phyloP scores from a whole-genome alignment of 2,797 vertebrate species.

The Prionace glauca region DNA sequence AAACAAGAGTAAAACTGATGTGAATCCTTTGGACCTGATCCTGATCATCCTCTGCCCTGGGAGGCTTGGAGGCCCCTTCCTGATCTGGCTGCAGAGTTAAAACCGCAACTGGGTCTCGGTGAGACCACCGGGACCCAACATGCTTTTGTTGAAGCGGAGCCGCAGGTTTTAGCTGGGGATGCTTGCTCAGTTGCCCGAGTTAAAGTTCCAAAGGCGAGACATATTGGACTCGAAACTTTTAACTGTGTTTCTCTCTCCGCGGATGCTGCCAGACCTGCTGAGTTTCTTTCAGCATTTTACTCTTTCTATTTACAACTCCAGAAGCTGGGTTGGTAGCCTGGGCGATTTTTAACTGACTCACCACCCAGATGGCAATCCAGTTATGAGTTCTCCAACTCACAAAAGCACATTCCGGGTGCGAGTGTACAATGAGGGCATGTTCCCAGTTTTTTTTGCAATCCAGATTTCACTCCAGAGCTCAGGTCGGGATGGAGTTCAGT shows the following conservation, averaged over 20 bases:
- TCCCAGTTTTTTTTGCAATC: neutral
- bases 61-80: neutral
- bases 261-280: too few species aligned
- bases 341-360: neutral
- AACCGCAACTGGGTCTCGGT: neutral
- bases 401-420: neutral
- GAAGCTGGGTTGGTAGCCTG: neutral
- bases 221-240: too few species aligned
- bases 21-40: neutral
- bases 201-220: neutral
- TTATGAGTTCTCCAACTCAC: neutral
- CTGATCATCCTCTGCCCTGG: neutral
- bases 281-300: too few species aligned
- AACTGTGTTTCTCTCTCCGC: too few species aligned
- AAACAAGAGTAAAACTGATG: neutral
- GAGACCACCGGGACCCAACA: neutral
- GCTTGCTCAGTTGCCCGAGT: neutral
- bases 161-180: neutral
- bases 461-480: neutral
- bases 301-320: neutral
- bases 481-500: neutral
- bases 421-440: neutral
- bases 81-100: neutral
- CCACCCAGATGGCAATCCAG: neutral
- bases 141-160: neutral